Conservation (phyloP, 2,888 invertebrate species). For the Hofmannophila pseudospretella region DNA sequence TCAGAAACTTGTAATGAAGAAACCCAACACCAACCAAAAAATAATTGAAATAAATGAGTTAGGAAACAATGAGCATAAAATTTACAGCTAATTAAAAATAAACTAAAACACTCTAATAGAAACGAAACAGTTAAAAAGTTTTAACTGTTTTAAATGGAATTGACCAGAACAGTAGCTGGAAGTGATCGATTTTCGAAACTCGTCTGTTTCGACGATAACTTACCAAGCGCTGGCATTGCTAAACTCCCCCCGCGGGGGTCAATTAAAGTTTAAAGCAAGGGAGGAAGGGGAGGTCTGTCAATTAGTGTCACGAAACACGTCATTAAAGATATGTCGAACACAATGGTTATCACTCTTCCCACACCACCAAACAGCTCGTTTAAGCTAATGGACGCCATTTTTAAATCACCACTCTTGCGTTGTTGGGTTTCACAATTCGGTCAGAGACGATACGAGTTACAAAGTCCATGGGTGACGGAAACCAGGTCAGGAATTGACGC, state of each 20-base stretch:
- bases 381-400: constrained; percentile 9
- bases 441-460: background rate
- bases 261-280: background rate
- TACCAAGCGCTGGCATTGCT: background rate
- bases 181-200: constrained; percentile 6
- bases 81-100: background rate
- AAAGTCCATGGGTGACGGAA: background rate
- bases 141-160: too few species aligned
- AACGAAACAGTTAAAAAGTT: too few species aligned
- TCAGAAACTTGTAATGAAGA: background rate
- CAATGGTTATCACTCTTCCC: constrained; percentile 7
- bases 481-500: background rate
- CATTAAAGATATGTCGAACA: constrained; percentile 1
- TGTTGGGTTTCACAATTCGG: constrained; percentile 1
- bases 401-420: background rate
- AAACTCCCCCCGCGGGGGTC: background rate
- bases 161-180: constrained; percentile 1
- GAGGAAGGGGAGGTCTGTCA: too few species aligned
- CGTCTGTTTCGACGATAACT: background rate
- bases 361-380: constrained; percentile 8
- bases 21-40: background rate
- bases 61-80: background rate
- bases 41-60: too few species aligned
- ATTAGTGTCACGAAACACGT: background rate
- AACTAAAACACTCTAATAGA: background rate